These are phyloP conservation scores for Lasioglossum lativentre DNA, from an alignment of 2,888 invertebrate genomes.

Conservation along the genomic window DNA sequence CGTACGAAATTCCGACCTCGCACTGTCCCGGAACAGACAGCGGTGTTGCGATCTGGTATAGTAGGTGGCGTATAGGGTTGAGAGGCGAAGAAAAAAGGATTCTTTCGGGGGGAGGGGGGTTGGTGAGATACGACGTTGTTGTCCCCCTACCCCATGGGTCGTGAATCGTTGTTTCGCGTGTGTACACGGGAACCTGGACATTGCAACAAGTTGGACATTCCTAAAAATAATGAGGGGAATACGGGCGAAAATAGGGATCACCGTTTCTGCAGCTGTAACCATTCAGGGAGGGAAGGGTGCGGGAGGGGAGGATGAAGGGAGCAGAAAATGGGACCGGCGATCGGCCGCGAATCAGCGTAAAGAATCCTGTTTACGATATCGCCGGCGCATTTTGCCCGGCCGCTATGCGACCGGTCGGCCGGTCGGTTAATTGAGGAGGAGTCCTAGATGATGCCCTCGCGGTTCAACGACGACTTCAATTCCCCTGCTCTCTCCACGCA, in stretches of 20 bases:
- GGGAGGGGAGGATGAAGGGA: background rate
- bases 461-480: conserved; percentile 51
- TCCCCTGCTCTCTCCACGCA: conserved; percentile 37
- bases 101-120: background rate
- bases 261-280: conserved; percentile 17
- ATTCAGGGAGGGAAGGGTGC: background rate
- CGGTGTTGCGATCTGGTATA: background rate
- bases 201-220: conserved; percentile 50
- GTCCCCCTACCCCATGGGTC: background rate
- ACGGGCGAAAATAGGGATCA: conserved; percentile 46
- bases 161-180: conserved; percentile 15
- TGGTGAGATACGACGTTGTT: conserved; percentile 34
- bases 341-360: conserved; percentile 67
- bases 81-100: background rate
- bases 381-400: conserved; percentile 44
- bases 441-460: conserved; percentile 49
- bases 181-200: background rate
- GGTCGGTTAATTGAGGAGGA: conserved; percentile 66
- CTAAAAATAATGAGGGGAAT: conserved; percentile 58
- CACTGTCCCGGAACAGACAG: background rate
- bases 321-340: conserved; percentile 48
- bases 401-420: conserved; percentile 32
- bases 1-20: conserved; percentile 4
- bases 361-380: conserved; percentile 72
- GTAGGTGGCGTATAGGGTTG: conserved; percentile 2